Evolutionary conservation across 2,888 invertebrate genomes (phyloP).

Genomic region (Eremobia ochroleuca): DNA sequence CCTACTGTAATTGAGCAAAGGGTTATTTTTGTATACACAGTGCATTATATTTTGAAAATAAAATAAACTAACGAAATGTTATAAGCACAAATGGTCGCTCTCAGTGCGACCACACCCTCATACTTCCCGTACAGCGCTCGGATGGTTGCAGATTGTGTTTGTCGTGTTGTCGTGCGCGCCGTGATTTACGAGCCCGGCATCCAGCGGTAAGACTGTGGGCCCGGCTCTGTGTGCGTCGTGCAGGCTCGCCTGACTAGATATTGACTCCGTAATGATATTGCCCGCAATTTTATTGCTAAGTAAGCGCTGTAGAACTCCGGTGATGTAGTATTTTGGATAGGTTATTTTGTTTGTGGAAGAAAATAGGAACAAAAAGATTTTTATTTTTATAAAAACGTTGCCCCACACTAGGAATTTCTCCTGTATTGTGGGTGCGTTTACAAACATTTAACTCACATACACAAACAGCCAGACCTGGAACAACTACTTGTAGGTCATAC

Average conservation of each 20-base stretch:
- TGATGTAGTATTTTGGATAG: conserved; percentile 2
- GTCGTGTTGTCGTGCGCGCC: conserved; percentile 66
- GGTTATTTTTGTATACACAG: no score
- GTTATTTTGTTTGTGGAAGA: neutral
- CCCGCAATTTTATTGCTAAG: conserved; percentile 55
- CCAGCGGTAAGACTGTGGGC: conserved; percentile 34
- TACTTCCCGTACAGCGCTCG: conserved; percentile 47
- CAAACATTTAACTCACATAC: no score
- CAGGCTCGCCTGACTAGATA: conserved; percentile 54
- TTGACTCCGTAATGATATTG: conserved; percentile 51
- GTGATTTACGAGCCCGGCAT: conserved; percentile 72
- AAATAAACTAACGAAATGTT: neutral
- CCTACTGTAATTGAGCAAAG: neutral
- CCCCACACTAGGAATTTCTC: no score
- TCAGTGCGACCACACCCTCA: conserved; percentile 30
- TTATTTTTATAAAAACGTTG: no score
- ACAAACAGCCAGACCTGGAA: no score
- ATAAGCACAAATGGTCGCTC: neutral
- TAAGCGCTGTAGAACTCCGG: conserved; percentile 23
- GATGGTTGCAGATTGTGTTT: conserved; percentile 65
- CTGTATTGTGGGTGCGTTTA: no score
- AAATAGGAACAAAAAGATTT: neutral
- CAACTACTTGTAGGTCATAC: no score
- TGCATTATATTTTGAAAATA: neutral
- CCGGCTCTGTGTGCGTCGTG: conserved; percentile 39